phyloP scores from a whole-genome alignment of 1,140 invertebrate species.

The Nasonia vitripennis region DNA sequence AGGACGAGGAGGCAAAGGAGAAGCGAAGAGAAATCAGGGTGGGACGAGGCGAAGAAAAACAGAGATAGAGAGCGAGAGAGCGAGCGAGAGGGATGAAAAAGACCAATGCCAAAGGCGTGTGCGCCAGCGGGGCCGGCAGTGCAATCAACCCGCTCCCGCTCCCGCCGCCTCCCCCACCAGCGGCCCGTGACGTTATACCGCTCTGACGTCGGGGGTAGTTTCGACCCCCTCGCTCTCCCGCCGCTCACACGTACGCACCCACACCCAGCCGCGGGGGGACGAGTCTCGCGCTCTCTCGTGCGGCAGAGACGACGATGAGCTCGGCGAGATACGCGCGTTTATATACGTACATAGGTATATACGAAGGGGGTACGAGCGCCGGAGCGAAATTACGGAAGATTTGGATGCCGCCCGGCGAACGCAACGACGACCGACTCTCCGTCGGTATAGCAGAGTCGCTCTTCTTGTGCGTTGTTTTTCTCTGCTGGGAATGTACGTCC shows the following conservation, averaged over 20 bases:
- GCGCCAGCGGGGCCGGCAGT: slow-evolving; percentile 65
- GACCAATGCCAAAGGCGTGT: slow-evolving; percentile 57
- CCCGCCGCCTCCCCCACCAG: neutral
- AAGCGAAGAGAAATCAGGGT: slow-evolving; percentile 43
- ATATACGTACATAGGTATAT: slow-evolving; percentile 34
- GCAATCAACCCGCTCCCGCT: slow-evolving; percentile 70
- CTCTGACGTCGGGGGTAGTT: slow-evolving; percentile 24
- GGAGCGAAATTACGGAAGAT: slow-evolving; percentile 62
- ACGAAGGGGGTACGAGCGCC: slow-evolving; percentile 17
- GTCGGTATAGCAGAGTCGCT: slow-evolving; percentile 67
- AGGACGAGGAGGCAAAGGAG: slow-evolving; percentile 51
- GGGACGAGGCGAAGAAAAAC: slow-evolving; percentile 44
- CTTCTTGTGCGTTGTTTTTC: slow-evolving; percentile 11
- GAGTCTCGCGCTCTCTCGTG: neutral
- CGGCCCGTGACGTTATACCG: neutral
- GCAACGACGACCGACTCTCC: slow-evolving; percentile 58
- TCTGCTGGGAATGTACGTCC: too few species aligned
- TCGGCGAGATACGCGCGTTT: slow-evolving; percentile 55
- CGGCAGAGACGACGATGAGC: slow-evolving; percentile 53
- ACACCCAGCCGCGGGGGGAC: neutral
- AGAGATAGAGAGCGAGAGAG: slow-evolving; percentile 51
- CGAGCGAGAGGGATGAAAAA: slow-evolving; percentile 55
- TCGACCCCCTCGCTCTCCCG: neutral
- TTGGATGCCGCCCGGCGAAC: slow-evolving; percentile 60
- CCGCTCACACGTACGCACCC: neutral